Percentiles rank a stretch among this genome's conserved stretches.
Conservation (phyloP, 1,140 invertebrate genomes). For the Ceratoteleas bidentatus region DNA sequence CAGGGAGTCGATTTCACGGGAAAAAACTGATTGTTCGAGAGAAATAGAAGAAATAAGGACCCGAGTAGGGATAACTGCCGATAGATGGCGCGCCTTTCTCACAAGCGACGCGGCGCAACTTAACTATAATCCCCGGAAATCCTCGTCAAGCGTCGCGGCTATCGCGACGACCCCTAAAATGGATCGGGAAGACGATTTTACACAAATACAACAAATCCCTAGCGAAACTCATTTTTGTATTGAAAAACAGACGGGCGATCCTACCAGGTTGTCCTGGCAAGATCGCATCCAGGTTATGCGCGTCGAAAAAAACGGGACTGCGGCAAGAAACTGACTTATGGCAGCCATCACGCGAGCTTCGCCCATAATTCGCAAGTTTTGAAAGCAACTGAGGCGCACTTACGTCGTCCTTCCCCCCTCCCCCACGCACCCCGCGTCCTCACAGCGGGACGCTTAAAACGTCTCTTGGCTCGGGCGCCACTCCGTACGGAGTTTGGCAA, state of each 20-base stretch:
- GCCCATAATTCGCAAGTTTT: conserved; percentile 52
- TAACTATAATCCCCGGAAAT: no score
- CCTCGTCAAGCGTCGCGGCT: no score
- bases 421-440: not conserved
- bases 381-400: conserved; percentile 30
- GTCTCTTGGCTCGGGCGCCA: conserved; percentile 52
- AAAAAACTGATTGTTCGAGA: no score
- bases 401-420: not conserved
- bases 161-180: no score
- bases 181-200: no score
- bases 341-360: conserved; percentile 41
- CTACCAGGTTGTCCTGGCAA: no score
- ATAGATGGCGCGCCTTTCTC: not conserved
- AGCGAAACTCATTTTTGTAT: no score
- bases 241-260: no score
- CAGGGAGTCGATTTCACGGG: no score
- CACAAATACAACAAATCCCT: no score
- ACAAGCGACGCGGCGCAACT: not conserved
- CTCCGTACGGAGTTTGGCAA: conserved; percentile 52
- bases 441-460: conserved; percentile 47
- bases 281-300: conserved; percentile 10
- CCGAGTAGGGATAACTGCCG: no score
- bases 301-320: not conserved
- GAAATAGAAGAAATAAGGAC: no score
- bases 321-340: conserved; percentile 46